Evolutionary conservation across 1,140 invertebrate species (phyloP), one percentile per base, ranked within the genome.

Genomic region (Tachypleus tridentatus): DNA sequence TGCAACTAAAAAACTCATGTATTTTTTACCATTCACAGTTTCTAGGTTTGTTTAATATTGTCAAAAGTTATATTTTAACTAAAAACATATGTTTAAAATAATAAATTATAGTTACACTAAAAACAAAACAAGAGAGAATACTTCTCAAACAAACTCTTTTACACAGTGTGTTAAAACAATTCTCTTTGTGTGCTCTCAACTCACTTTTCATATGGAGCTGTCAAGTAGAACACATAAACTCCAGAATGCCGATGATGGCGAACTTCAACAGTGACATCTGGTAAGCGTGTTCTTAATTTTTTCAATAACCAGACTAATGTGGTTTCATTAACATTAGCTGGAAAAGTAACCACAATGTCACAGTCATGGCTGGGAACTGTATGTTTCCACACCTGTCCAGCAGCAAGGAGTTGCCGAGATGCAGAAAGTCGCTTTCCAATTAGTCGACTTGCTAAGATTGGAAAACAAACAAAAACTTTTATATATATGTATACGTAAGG

Each of bases 201-300:
- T 70, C 72, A 81, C 80, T 74, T 77, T 64, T 79, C 75, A 74
- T 78, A 80, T 57, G 73, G 71, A n/a, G 92, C 90, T 70, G 92
- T 93, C 68, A 96, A 82, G 80, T 96, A 96, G 78, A 95, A 91
- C 29, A 89, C 91, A 74, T 91, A 93, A 71, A 87, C 87, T 72
- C 90, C 87, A 10, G 89, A 88, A 51, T 87, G 88, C 53, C 85
- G 81, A 75, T 93, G 90, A 75, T 92, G 87, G 64, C 87, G 79
- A 8, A 93, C 87, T 75, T 88, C 85, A 10, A 93, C 87, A 4
- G 85, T 84, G 47, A 94, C 77, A 58, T 88, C 83, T 3, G 87
- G 83, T 51, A 76, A 73, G 67, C 83, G 79, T 65, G 81, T 77
- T 66, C 87, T 82, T 51, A 96, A 81, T 71, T 88, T 83, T 64